Conservation (phyloP, 2,888 invertebrate species). For the Acanthosepion lycidas region DNA sequence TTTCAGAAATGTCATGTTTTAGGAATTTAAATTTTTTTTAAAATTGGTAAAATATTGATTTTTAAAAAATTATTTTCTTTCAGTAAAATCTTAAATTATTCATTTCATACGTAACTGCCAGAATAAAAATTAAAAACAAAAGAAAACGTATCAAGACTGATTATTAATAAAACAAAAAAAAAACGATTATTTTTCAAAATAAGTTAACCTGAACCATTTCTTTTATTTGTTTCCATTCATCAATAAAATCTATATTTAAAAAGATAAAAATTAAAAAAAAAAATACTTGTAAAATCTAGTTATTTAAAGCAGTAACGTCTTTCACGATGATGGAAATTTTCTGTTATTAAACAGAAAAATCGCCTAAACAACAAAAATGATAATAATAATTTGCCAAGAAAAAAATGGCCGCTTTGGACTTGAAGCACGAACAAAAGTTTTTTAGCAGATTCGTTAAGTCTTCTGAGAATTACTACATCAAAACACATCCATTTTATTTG, state of each 20-base stretch:
- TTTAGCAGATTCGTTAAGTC: not conserved
- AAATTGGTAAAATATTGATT: not conserved
- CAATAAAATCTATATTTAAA: not conserved
- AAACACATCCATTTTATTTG: not conserved
- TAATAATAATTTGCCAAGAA: constrained; percentile 11
- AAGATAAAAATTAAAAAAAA: too few species aligned
- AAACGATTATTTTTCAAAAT: too few species aligned
- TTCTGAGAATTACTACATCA: not conserved
- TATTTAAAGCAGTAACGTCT: not conserved
- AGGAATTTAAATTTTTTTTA: not conserved
- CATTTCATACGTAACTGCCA: too few species aligned
- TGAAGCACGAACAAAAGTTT: not conserved
- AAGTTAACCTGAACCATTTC: too few species aligned
- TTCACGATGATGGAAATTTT: not conserved
- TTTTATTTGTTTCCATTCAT: not conserved
- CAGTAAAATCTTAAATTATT: too few species aligned
- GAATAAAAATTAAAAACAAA: too few species aligned
- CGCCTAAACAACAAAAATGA: not conserved
- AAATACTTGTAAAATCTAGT: not conserved
- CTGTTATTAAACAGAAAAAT: not conserved
- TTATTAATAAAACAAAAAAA: too few species aligned
- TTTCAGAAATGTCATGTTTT: not conserved
- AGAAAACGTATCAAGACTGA: too few species aligned
- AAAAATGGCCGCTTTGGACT: constrained; percentile 8
- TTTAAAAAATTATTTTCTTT: too few species aligned